Conservation (phyloP, 2,113 vertebrate genomes). For the Dissostichus mawsoni region DNA sequence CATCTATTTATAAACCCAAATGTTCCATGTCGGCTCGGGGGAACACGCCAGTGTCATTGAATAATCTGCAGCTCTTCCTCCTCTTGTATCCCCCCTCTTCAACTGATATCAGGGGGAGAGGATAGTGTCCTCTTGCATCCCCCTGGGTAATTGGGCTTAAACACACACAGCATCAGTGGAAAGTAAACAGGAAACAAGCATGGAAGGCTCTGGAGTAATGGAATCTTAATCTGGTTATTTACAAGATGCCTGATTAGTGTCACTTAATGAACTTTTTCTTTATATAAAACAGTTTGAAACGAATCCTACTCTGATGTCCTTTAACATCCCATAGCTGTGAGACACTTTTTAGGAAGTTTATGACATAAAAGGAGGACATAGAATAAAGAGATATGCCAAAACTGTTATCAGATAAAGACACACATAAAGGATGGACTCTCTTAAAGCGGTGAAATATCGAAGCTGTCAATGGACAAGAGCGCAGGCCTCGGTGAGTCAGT, state of each 20-base stretch:
- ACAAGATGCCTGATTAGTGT: slow-evolving; percentile 62
- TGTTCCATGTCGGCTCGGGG: slow-evolving; percentile 79
- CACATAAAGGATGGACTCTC: neutral
- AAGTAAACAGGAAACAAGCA: slow-evolving; percentile 80
- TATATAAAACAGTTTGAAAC: slow-evolving; percentile 23
- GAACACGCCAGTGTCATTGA: slow-evolving; percentile 73
- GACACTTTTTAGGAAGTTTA: neutral
- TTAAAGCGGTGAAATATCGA: neutral
- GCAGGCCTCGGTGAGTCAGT: slow-evolving; percentile 60
- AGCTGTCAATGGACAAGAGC: slow-evolving; percentile 33
- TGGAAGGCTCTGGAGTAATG: slow-evolving; percentile 60
- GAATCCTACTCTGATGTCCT: slow-evolving; percentile 21
- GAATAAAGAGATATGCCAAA: neutral
- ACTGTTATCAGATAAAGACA: neutral
- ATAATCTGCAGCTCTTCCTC: slow-evolving; percentile 68
- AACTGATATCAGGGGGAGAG: slow-evolving; percentile 40
- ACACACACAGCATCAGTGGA: slow-evolving; percentile 53
- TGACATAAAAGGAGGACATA: neutral
- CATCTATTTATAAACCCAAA: slow-evolving; percentile 84
- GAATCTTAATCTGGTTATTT: slow-evolving; percentile 68
- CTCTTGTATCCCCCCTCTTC: slow-evolving; percentile 22
- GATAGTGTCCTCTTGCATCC: slow-evolving; percentile 51
- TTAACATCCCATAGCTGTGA: slow-evolving; percentile 13
- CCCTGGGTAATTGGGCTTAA: slow-evolving; percentile 63
- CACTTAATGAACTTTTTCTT: slow-evolving; percentile 39